Base-by-base conservation (phyloP, 2,888 invertebrate species). In the Acronicta psi region DNA sequence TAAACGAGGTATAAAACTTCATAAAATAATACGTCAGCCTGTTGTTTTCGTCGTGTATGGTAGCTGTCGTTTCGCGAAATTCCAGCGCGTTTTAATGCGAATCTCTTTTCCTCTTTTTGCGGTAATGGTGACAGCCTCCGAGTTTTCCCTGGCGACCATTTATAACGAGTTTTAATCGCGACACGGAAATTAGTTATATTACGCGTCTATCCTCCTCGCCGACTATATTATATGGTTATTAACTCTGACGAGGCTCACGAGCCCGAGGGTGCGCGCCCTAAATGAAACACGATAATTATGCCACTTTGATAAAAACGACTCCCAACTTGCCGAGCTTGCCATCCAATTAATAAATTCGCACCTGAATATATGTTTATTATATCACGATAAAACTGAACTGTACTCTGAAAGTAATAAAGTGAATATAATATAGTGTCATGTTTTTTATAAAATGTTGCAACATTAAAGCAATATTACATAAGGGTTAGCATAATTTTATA, bases 91-190 rank as follows among this genome's bases (percentile, higher is more conserved):
- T 86, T 87, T 84, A 87, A 85, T 85, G 79, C 67, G 72, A 59
- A 80, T 82, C 77, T 78, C 74, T 82, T 85, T 64, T 82, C 77
- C 80, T 80, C 78, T 86, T 87, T 88, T 88, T 88, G 86, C 83
- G 86, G 87, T 85, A 84, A 85, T 83, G 84, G 81, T 85, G 87
- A 84, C 88, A 84, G 79, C 80, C 81, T 72, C 80, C 63, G 80
- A 73, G 84, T 72, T 79, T 75, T 82, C 85, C 78, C 81, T 31
- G 52, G 80, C 76, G 77, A 82, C 82, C 83, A 85, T 89, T 90
- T 89, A 85, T 87, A 87, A 89, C 84, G 85, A 86, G 83, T 86
- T 89, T 87, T 88, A 89, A 90, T 88, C 85, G 84, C 77, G 83
- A 84, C 85, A 79, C 82, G 85, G 84, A 88, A 87, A 90, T 90